Evolutionary conservation across 2,797 vertebrate genomes (phyloP).

Genomic region (Pampus argenteus): DNA sequence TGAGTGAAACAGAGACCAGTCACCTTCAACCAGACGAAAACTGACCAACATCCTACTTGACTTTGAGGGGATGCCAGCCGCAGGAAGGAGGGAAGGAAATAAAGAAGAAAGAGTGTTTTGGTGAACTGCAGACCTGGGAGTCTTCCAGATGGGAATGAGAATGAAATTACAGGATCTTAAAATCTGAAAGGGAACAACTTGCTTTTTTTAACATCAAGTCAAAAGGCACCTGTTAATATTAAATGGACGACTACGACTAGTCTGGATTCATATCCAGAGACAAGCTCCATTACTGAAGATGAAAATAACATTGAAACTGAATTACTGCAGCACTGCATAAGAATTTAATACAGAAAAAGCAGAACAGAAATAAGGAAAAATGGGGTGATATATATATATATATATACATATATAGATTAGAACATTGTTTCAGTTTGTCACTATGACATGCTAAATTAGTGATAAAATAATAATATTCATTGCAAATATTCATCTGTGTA

Average conservation of each 20-base stretch:
- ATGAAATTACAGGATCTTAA: constrained; percentile 65
- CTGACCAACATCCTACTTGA: constrained; percentile 45
- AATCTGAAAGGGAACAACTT: constrained; percentile 33
- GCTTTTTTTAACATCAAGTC: constrained; percentile 51
- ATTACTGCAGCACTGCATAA: constrained; percentile 5
- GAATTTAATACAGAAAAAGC: background rate
- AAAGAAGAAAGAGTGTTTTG: constrained; percentile 71
- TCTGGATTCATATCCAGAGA: constrained; percentile 24
- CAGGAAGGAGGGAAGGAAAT: constrained; percentile 65
- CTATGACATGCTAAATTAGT: background rate
- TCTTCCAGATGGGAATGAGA: constrained; percentile 54
- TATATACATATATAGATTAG: background rate
- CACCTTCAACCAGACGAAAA: constrained; percentile 43
- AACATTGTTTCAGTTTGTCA: no score
- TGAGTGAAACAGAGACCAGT: constrained; percentile 19
- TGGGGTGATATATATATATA: background rate
- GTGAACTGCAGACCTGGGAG: constrained; percentile 57
- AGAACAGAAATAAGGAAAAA: background rate
- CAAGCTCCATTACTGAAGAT: constrained; percentile 21
- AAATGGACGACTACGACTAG: constrained; percentile 26
- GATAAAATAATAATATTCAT: background rate
- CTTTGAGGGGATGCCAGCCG: constrained; percentile 69
- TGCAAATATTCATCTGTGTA: no score
- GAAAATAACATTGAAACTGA: constrained; percentile 17
- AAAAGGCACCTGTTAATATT: constrained; percentile 33